Percentiles rank a stretch among this genome's conserved stretches.
phyloP scores from a whole-genome alignment of 2,797 vertebrate genomes.

The Apogon talboti region DNA sequence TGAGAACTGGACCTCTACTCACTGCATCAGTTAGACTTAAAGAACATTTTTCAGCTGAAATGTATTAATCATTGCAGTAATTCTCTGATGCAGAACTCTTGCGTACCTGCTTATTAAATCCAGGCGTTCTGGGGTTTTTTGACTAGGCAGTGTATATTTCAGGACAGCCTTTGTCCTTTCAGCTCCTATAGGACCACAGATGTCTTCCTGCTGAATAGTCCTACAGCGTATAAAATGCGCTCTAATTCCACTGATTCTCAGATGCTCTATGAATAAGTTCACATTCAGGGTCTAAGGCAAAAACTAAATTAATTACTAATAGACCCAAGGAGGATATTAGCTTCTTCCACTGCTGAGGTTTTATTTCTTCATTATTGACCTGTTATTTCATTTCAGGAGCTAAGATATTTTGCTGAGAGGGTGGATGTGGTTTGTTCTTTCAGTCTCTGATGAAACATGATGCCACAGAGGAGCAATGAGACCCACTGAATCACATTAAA shows the following conservation, averaged over 20 bases:
- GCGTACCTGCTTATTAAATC: too few species aligned
- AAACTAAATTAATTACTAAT: conserved; percentile 36
- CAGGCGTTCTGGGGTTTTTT: too few species aligned
- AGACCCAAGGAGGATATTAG: conserved; percentile 14
- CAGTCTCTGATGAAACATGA: conserved; percentile 27
- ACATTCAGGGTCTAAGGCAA: conserved; percentile 4
- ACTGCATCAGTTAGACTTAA: too few species aligned
- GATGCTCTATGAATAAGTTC: background rate
- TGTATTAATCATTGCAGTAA: too few species aligned
- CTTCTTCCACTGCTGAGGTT: conserved; percentile 34
- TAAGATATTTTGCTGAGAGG: conserved; percentile 10
- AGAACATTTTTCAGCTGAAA: too few species aligned
- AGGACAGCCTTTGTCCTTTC: too few species aligned
- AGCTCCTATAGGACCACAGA: too few species aligned
- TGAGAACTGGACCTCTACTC: too few species aligned
- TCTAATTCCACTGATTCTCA: background rate
- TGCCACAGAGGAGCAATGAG: conserved; percentile 17
- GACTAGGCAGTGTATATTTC: too few species aligned
- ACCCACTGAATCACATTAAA: background rate
- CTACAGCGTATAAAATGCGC: background rate
- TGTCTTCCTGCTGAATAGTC: background rate
- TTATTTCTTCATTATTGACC: conserved; percentile 37
- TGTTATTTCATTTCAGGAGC: background rate
- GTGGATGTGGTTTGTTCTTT: background rate
- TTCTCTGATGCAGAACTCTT: too few species aligned